Evolutionary conservation across 2,888 invertebrate genomes (phyloP).

Genomic region (Ophion obscuratus): DNA sequence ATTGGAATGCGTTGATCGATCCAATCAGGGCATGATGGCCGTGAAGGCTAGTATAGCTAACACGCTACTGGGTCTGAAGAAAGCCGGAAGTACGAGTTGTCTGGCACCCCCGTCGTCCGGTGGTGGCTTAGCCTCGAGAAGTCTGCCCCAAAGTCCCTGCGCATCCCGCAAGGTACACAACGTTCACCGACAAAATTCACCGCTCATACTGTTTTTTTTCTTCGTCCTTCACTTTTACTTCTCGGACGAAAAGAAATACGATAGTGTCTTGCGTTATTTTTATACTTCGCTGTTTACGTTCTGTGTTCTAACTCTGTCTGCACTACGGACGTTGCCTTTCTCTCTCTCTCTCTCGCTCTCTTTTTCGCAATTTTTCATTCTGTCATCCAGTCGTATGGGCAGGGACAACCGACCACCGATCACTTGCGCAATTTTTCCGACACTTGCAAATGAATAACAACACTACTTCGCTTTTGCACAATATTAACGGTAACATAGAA

Average conservation of each 20-base stretch:
- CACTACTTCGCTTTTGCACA: too few relatives aligned
- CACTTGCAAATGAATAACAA: background rate
- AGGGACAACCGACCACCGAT: conserved; percentile 4
- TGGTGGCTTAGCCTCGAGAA: conserved; percentile 82
- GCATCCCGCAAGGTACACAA: conserved; percentile 85
- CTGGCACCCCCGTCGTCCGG: conserved; percentile 87
- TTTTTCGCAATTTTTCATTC: background rate
- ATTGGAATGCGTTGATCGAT: conserved; percentile 72
- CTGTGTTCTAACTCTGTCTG: conserved; percentile 1
- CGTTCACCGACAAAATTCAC: conserved; percentile 2
- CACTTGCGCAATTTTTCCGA: background rate
- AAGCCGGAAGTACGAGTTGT: conserved; percentile 90
- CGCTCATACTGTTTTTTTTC: background rate
- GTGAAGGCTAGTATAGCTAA: conserved; percentile 84
- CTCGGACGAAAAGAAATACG: conserved; percentile 14
- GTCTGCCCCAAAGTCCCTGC: conserved; percentile 84
- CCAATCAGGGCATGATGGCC: conserved; percentile 83
- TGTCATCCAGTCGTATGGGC: background rate
- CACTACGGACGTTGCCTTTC: conserved; percentile 33
- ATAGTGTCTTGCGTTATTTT: conserved; percentile 27
- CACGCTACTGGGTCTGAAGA: conserved; percentile 86
- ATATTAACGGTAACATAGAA: background rate
- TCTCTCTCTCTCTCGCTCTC: background rate
- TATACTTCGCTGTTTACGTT: conserved; percentile 2
- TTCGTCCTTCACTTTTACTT: background rate